phyloP scores from a whole-genome alignment of 2,888 invertebrate species.

The Aphidius colemani region DNA sequence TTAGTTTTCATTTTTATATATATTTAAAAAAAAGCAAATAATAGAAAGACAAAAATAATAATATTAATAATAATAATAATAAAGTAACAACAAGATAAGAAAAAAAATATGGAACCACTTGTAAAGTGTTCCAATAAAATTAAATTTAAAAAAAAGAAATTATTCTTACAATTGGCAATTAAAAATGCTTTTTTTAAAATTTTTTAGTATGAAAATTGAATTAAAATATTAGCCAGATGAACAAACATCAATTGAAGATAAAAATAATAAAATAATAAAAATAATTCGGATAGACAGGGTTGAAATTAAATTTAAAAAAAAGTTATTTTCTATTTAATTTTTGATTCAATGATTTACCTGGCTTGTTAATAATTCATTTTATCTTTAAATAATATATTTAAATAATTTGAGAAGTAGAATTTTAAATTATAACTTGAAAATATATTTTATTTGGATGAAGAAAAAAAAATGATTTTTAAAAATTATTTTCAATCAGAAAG shows the following conservation, averaged over 20 bases:
- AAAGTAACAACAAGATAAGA: conserved; percentile 22
- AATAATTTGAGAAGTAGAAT: conserved; percentile 54
- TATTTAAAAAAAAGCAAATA: conserved; percentile 68
- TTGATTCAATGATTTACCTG: background rate
- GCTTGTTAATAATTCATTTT: conserved; percentile 1
- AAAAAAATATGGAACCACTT: too few relatives aligned
- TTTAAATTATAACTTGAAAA: conserved; percentile 28
- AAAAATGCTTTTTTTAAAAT: background rate
- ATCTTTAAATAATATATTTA: conserved; percentile 40
- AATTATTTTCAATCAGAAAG: background rate
- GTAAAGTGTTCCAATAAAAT: too few relatives aligned
- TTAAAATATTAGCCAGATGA: conserved; percentile 1
- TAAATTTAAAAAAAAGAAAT: background rate
- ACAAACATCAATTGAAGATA: background rate
- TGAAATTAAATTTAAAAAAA: background rate
- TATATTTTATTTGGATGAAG: conserved; percentile 4
- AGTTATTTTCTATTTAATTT: background rate
- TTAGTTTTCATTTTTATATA: conserved; percentile 69
- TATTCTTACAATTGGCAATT: background rate
- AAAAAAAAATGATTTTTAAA: conserved; percentile 1
- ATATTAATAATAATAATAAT: conserved; percentile 32
- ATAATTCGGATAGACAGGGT: conserved; percentile 19
- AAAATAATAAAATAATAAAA: background rate
- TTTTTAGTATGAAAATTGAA: background rate
- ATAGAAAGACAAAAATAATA: conserved; percentile 61